Base-by-base conservation (phyloP, 2,888 invertebrate species). In the Rhagonycha lutea region DNA sequence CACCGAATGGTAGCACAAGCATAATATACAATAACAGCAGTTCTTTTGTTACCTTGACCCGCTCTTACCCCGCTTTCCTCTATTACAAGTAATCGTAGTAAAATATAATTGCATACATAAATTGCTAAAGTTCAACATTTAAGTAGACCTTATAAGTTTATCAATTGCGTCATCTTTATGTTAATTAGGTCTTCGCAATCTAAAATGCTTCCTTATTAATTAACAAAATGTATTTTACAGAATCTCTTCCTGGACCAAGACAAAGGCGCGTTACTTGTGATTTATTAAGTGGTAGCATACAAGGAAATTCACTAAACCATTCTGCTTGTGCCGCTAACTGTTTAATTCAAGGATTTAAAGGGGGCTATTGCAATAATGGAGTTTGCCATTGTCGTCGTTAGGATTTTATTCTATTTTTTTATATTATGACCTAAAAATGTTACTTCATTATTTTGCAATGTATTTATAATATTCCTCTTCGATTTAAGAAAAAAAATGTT, bases 271-370 rank as follows among this genome's bases (percentile, higher is more conserved):
- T 86, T 14, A 89, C 89, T n/a, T 89, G 89, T 69, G 89, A 89
- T 81, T 81, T 89, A 1, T 78, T 85, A 0, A 84, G 85, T 72
- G 80, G 81, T 24, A 80, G 83, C 78, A 80, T 80, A 9, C 78
- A 73, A 61, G 83, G 84, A 26, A 78, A 88, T 28, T 86, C 86
- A 75, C 73, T 87, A 7, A 87, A 88, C 10, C 84, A 89, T 71
- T 81, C 87, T 5, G 88, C 87, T 65, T 89, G 89, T 80, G 89
- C 87, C 0, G 83, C 84, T 5, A 87, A 89, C 73, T 89, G 89
- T 47, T 12, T 89, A 12, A 14, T 80, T 0, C 81, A 79, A 26
- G 80, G 86, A 10, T 85, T 77, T 61, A 73, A 63, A 70, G 69
- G 69, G 11, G 73, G 73, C 1, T 26, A 61, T 14, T 73, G 73